phyloP scores from a whole-genome alignment of 2,888 invertebrate genomes.

The Venusia cambrica region DNA sequence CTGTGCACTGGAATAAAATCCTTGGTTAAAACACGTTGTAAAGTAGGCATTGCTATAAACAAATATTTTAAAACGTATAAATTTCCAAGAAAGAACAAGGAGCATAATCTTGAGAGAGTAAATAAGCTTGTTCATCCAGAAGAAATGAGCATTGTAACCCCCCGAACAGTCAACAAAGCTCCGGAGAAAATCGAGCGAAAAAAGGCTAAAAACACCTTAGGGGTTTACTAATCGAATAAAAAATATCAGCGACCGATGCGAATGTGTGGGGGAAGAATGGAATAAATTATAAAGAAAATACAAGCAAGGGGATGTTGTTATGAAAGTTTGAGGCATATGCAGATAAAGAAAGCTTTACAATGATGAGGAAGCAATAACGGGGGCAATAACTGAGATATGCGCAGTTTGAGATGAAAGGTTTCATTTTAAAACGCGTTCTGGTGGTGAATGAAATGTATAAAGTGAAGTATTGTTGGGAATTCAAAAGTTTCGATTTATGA shows the following conservation, averaged over 20 bases:
- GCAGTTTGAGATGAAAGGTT: conserved; percentile 17
- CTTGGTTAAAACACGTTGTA: too few relatives aligned
- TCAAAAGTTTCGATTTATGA: too few relatives aligned
- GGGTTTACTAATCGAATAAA: conserved; percentile 83
- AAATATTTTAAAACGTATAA: conserved; percentile 20
- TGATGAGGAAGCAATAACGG: conserved; percentile 25
- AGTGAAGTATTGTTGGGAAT: too few relatives aligned
- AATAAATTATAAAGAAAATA: conserved; percentile 81
- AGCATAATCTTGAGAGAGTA: conserved; percentile 51
- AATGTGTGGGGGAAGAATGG: conserved; percentile 77
- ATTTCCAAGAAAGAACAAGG: conserved; percentile 30
- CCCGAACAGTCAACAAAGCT: conserved; percentile 79
- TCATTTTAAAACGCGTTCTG: conserved; percentile 8
- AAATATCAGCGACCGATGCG: conserved; percentile 82
- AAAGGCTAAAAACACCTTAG: conserved; percentile 82
- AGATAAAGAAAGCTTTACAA: conserved; percentile 51
- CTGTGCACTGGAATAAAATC: too few relatives aligned
- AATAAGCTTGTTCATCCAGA: conserved; percentile 77
- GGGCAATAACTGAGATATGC: conserved; percentile 24
- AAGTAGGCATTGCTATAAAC: too few relatives aligned
- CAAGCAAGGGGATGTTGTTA: conserved; percentile 74
- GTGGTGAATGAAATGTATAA: conserved; percentile 4
- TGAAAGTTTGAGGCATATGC: conserved; percentile 64
- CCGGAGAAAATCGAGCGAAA: conserved; percentile 82
- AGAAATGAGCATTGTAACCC: conserved; percentile 78